Conservation (phyloP, 2,888 invertebrate species). For the Mesorhabditis spiculigera region DNA sequence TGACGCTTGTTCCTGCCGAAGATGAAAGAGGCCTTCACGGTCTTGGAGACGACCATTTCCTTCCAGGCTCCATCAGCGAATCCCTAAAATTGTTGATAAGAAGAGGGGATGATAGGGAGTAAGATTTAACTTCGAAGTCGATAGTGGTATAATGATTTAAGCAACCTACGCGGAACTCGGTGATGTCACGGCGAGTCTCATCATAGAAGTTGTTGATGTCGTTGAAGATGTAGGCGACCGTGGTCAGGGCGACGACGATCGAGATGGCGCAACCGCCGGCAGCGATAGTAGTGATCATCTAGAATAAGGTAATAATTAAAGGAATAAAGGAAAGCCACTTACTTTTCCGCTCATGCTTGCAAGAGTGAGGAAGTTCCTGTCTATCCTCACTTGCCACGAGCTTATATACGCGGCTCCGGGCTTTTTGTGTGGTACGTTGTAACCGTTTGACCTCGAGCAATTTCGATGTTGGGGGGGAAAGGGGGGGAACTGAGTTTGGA, state of each 20-base stretch:
- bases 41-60: background rate
- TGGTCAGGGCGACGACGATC: slow-evolving; percentile 23
- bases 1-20: slow-evolving; percentile 27
- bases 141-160: background rate
- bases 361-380: background rate
- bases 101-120: background rate
- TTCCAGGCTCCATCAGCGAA: slow-evolving; percentile 33
- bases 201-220: slow-evolving; percentile 32
- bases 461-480: too few relatives aligned
- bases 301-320: background rate
- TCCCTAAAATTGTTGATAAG: slow-evolving; percentile 13
- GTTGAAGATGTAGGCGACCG: slow-evolving; percentile 24
- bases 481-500: too few relatives aligned
- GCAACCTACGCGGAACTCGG: slow-evolving; percentile 27
- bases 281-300: background rate
- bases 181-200: slow-evolving; percentile 24
- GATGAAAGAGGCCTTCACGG: slow-evolving; percentile 8
- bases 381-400: background rate
- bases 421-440: too few relatives aligned
- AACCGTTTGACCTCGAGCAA: too few relatives aligned
- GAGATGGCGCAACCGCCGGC: slow-evolving; percentile 13
- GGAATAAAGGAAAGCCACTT: too few relatives aligned
- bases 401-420: too few relatives aligned
- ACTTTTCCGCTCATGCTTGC: background rate
- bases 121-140: background rate